Conservation (phyloP, 2,888 invertebrate species). For the Eugnorisma glareosa region DNA sequence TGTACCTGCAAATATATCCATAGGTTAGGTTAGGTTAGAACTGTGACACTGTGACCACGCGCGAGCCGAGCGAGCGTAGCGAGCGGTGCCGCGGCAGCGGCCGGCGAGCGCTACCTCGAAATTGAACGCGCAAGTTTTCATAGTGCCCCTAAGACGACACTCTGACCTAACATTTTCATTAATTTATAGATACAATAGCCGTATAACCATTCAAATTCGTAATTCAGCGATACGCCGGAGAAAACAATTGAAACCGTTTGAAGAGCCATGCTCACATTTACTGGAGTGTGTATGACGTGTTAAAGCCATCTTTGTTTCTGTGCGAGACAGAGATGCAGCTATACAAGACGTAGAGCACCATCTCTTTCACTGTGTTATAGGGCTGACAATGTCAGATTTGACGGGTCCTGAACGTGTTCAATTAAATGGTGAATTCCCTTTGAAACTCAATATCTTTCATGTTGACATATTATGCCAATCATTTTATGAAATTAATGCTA, state of each 20-base stretch:
- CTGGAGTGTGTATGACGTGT: slow-evolving; percentile 11
- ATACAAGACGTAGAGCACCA: not conserved
- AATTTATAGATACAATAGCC: not conserved
- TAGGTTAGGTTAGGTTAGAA: too few species aligned
- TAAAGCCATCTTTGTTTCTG: slow-evolving; percentile 22
- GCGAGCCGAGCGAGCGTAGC: too few species aligned
- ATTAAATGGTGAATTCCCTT: slow-evolving; percentile 21
- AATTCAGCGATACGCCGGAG: not conserved
- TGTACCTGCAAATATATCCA: too few species aligned
- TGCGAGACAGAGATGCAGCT: slow-evolving; percentile 3
- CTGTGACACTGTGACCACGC: too few species aligned
- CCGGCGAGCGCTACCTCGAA: too few species aligned
- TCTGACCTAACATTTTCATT: not conserved
- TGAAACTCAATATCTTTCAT: not conserved
- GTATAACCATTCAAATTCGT: not conserved
- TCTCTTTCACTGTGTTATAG: slow-evolving; percentile 7
- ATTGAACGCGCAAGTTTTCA: too few species aligned
- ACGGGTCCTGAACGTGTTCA: slow-evolving; percentile 7
- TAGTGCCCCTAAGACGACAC: too few species aligned
- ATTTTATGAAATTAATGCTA: slow-evolving; percentile 7
- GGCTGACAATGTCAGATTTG: slow-evolving; percentile 20
- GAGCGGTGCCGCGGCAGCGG: too few species aligned
- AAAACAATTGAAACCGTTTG: slow-evolving; percentile 17
- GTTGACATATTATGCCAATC: slow-evolving; percentile 6
- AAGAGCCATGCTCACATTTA: not conserved